Evolutionary conservation across 2,113 vertebrate species (phyloP).

Genomic region (Euleptes europaea): DNA sequence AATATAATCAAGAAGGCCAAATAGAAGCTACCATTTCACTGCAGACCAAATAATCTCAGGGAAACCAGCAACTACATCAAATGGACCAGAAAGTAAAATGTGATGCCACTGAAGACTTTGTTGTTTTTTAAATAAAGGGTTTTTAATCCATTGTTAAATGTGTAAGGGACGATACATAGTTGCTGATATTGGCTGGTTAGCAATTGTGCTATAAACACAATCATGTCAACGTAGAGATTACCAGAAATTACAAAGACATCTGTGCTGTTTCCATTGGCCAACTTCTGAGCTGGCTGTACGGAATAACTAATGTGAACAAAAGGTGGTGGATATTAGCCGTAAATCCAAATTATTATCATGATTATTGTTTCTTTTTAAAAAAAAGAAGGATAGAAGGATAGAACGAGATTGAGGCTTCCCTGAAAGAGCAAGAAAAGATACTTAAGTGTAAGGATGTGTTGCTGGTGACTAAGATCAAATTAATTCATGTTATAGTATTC

Average conservation of each 20-base stretch:
- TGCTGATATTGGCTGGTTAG: constrained; percentile 13
- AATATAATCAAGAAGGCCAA: constrained; percentile 60
- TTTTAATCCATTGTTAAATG: constrained; percentile 35
- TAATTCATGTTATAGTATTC: neutral
- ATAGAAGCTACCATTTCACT: constrained; percentile 14
- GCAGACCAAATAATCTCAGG: constrained; percentile 50
- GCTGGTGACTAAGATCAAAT: too few relatives aligned
- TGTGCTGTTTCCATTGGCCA: constrained; percentile 7
- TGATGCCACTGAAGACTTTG: constrained; percentile 35
- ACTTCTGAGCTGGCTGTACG: neutral
- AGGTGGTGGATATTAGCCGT: too few relatives aligned
- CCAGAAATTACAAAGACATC: neutral
- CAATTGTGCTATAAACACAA: constrained; percentile 34
- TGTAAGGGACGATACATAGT: constrained; percentile 7
- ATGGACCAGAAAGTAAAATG: constrained; percentile 23
- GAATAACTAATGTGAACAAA: neutral
- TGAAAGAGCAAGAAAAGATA: too few relatives aligned
- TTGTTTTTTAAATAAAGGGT: neutral
- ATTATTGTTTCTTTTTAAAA: neutral
- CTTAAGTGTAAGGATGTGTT: too few relatives aligned
- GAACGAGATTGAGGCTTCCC: too few relatives aligned
- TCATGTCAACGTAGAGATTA: constrained; percentile 17
- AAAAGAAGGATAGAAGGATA: neutral
- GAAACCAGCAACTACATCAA: neutral
- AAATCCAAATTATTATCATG: neutral